Evolutionary conservation across 2,113 vertebrate species (phyloP).

Genomic region (Hydrolagus affinis): DNA sequence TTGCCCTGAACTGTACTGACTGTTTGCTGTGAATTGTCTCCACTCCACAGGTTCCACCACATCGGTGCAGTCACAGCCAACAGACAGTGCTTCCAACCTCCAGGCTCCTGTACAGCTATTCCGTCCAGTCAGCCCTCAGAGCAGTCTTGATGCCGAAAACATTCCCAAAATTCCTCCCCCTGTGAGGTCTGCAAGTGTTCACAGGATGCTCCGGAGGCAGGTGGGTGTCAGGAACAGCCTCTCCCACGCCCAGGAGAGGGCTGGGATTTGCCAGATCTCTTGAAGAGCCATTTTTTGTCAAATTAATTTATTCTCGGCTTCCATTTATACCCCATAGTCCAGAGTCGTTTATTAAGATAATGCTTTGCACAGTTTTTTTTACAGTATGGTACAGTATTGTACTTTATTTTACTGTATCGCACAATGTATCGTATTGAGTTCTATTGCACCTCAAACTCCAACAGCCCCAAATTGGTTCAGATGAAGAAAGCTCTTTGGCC

Average conservation of each 20-base stretch:
- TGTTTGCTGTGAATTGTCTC: neutral
- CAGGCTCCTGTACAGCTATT: slow-evolving; percentile 69
- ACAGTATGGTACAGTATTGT: slow-evolving; percentile 34
- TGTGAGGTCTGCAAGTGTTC: slow-evolving; percentile 62
- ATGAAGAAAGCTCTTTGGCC: no score
- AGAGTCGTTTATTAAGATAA: slow-evolving; percentile 31
- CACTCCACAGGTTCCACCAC: slow-evolving; percentile 67
- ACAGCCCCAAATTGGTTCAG: no score
- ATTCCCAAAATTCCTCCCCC: slow-evolving; percentile 66
- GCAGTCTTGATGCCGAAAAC: slow-evolving; percentile 55
- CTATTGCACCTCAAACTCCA: no score
- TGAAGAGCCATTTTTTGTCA: neutral
- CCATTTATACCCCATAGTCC: neutral
- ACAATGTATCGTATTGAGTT: slow-evolving; percentile 32
- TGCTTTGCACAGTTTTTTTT: slow-evolving; percentile 35
- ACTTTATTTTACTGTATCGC: slow-evolving; percentile 39
- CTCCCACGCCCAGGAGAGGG: neutral
- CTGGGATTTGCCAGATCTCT: neutral
- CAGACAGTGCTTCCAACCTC: slow-evolving; percentile 56
- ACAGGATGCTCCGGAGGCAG: slow-evolving; percentile 87
- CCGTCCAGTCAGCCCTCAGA: slow-evolving; percentile 62
- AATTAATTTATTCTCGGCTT: neutral
- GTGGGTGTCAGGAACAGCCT: slow-evolving; percentile 50
- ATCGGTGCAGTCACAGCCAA: slow-evolving; percentile 71
- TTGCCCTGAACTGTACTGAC: neutral